A percentile compares a stretch with the other conserved stretches of the same genome.
Evolutionary conservation across 2,113 vertebrate species (phyloP).

Genomic region (Onychostruthus taczanowskii): DNA sequence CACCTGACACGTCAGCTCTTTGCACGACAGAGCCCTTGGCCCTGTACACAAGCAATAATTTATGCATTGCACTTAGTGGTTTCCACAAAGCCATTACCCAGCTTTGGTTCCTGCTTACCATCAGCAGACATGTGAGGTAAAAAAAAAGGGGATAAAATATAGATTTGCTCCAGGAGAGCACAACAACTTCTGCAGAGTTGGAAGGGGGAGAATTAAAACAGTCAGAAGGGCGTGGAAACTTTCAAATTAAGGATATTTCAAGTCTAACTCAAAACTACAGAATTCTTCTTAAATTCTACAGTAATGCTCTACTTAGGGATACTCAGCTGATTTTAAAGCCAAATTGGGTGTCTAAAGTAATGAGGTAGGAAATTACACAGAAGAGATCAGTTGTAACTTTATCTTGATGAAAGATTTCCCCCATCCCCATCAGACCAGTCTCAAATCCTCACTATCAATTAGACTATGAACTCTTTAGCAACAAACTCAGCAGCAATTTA

Average conservation of each 20-base stretch:
- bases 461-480: background rate
- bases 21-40: background rate
- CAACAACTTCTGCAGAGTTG: background rate
- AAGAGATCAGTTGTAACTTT: background rate
- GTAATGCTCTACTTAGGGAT: background rate
- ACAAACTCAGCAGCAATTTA: background rate
- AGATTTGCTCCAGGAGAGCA: background rate
- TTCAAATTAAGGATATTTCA: background rate
- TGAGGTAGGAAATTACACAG: background rate
- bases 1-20: constrained; percentile 18
- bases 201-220: background rate
- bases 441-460: background rate
- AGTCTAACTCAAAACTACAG: background rate
- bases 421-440: background rate
- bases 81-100: background rate
- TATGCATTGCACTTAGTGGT: background rate
- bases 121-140: background rate
- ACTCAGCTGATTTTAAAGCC: background rate
- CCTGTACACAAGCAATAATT: background rate
- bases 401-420: background rate
- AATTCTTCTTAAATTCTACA: background rate
- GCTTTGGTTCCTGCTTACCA: background rate
- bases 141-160: background rate
- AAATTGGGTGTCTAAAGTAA: background rate
- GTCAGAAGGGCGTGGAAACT: background rate